Evolutionary conservation across 2,888 invertebrate species (phyloP).

Genomic region (Branchellion lobata): DNA sequence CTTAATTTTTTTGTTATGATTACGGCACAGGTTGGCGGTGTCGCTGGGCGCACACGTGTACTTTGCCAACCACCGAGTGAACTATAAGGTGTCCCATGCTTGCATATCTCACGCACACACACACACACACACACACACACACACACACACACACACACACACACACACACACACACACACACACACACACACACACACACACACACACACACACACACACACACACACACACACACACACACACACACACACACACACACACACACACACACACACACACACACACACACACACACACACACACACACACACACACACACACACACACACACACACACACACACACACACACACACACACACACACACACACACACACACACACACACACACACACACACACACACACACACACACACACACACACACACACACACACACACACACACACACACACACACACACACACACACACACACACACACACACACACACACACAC

Average conservation of each 20-base stretch:
- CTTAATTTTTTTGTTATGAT: too few relatives aligned
- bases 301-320: slow-evolving; percentile 19
- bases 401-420: too few relatives aligned
- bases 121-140: slow-evolving; percentile 5
- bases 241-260: slow-evolving; percentile 16
- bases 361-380: too few relatives aligned
- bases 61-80: not conserved
- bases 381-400: too few relatives aligned
- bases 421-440: too few relatives aligned
- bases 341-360: not conserved
- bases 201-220: slow-evolving; percentile 35
- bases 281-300: slow-evolving; percentile 19
- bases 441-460: too few relatives aligned
- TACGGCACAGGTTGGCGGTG: not conserved
- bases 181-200: slow-evolving; percentile 42
- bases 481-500: not conserved
- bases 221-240: slow-evolving; percentile 21
- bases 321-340: not conserved
- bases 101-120: not conserved
- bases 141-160: slow-evolving; percentile 38
- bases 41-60: not conserved
- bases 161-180: slow-evolving; percentile 42
- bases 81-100: slow-evolving; percentile 2
- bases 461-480: not conserved
- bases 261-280: slow-evolving; percentile 25